These are phyloP conservation scores for Halesus radiatus DNA, from an alignment of 1,140 invertebrate genomes.

Conservation along the genomic window DNA sequence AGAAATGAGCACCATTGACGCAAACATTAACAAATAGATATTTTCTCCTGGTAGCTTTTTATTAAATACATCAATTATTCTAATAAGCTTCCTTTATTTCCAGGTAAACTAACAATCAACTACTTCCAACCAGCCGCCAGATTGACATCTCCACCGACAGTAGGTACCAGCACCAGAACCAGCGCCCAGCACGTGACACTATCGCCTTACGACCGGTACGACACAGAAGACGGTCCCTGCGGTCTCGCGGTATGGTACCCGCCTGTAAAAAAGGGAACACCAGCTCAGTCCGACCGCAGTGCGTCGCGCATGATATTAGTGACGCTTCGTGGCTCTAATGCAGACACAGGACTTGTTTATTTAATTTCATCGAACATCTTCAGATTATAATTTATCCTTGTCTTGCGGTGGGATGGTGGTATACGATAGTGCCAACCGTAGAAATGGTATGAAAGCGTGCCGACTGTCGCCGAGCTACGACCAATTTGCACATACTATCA, in stretches of 20 bases:
- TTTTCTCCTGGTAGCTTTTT: no score
- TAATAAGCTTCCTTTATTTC: conserved; percentile 10
- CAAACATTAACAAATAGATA: no score
- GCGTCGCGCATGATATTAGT: conserved; percentile 29
- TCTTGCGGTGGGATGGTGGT: no score
- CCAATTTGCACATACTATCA: no score
- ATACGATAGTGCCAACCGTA: no score
- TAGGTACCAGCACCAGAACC: no score
- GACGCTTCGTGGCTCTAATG: conserved; percentile 1
- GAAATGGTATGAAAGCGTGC: no score
- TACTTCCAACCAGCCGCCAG: background rate
- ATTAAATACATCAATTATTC: no score
- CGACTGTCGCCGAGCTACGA: no score
- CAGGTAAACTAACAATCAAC: conserved; percentile 23
- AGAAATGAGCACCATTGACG: no score
- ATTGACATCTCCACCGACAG: background rate
- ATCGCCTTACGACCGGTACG: conserved; percentile 40
- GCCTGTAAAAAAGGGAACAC: background rate
- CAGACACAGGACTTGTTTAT: background rate
- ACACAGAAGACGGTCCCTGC: conserved; percentile 24
- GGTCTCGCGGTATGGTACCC: conserved; percentile 3
- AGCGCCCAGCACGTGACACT: conserved; percentile 17
- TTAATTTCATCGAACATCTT: background rate
- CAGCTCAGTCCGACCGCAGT: conserved; percentile 15
- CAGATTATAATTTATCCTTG: background rate